These are phyloP conservation scores for Rhinoderma darwinii DNA, from an alignment of 2,113 vertebrate species.

Conservation along the genomic window DNA sequence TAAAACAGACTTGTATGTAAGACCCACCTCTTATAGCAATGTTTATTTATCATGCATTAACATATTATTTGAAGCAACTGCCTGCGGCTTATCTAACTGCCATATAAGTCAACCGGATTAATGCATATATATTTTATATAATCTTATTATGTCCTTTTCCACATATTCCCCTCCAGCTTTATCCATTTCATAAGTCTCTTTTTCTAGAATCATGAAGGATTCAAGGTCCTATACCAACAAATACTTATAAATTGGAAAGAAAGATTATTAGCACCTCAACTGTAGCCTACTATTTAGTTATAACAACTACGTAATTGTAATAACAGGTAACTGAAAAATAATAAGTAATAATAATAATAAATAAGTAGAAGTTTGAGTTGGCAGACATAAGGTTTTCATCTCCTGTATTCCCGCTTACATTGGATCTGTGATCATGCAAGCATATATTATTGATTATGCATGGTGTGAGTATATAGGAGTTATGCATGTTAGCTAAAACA, in stretches of 20 bases:
- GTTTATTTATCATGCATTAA: not conserved
- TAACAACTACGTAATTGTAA: not conserved
- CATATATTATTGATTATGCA: too few species aligned
- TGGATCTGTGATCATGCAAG: too few species aligned
- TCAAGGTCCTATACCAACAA: not conserved
- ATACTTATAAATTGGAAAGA: not conserved
- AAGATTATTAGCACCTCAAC: not conserved
- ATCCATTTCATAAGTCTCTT: not conserved
- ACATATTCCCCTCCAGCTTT: not conserved
- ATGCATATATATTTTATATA: not conserved
- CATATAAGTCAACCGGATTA: not conserved
- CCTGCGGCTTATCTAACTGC: conserved; percentile 7
- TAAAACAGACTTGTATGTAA: not conserved
- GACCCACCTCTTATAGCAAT: not conserved
- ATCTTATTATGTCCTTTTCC: not conserved
- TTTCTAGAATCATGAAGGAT: not conserved
- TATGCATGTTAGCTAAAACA: too few species aligned
- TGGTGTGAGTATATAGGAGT: too few species aligned
- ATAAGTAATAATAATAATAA: too few species aligned
- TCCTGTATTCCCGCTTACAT: not conserved
- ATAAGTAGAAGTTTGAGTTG: too few species aligned
- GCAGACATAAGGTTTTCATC: not conserved
- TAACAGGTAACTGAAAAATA: not conserved
- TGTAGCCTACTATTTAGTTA: not conserved
- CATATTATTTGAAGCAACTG: not conserved